Evolutionary conservation across 2,797 vertebrate species (phyloP), one percentile per base, ranked within the genome.

Genomic region (Diplodus sargus): DNA sequence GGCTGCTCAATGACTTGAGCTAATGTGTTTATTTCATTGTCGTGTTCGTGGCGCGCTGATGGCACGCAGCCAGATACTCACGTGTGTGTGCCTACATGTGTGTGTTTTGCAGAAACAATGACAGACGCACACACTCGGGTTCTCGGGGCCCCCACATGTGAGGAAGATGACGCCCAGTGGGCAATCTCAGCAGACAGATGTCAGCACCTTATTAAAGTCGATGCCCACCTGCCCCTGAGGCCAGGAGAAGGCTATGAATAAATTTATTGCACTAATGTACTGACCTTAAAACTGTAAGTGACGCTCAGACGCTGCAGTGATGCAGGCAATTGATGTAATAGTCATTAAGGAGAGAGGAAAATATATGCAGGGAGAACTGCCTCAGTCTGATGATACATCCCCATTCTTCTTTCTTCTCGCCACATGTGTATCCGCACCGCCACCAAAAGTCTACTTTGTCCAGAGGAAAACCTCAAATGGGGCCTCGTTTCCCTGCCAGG

Each of bases 211-310:
- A 94, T 95, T 95, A 93, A 89, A 92, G 86, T 62, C 65, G 88
- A 87, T 78, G 83, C 72, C 84, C 76, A 74, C 39, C 70, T 57
- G 77, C 82, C 78, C 71, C 82, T 1, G 45, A 34, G 79, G 81
- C 84, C 28, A 58, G 22, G 69, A 76, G 81, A 80, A 90, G 86
- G 83, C 91, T 91, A 94, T 94, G 93, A 95, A 94, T 95, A 94
- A 82, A 94, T 93, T 89, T 85, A 91, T 93, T 87, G 78, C 85
- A 90, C 84, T 93, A 93, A 94, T 90, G 90, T 89, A 87, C 71
- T 84, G 83, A 93, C 91, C 91, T 90, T 89, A 91, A 91, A 91
- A 92, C 85, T 88, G 87, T 93, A 89, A 94, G 87, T 83, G 89
- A 83, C 78, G 89, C 79, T 89, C 86, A 92, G 85, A 90, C 42